Evolutionary conservation across 2,888 invertebrate genomes (phyloP).

Genomic region (Operophtera brumata): DNA sequence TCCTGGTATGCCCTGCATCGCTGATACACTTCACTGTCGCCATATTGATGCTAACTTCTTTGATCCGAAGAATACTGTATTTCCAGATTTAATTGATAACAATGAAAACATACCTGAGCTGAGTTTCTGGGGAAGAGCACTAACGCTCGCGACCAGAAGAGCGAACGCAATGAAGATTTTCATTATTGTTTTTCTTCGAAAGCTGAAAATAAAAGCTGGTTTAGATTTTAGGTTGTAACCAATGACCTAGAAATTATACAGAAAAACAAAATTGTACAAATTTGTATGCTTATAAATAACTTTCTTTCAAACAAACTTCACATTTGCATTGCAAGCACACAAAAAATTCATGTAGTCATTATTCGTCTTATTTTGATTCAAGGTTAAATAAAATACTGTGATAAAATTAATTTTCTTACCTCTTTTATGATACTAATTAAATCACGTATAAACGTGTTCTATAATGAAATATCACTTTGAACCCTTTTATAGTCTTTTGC

Average conservation of each 20-base stretch:
- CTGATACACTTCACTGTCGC: too few species aligned
- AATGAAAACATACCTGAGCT: slow-evolving; percentile 4
- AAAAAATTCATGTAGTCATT: too few species aligned
- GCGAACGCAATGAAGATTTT: slow-evolving; percentile 41
- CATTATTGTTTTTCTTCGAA: slow-evolving; percentile 41
- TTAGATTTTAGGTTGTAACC: not conserved
- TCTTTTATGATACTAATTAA: not conserved
- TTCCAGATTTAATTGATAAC: too few species aligned
- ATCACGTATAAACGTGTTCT: not conserved
- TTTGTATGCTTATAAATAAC: too few species aligned
- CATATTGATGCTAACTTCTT: too few species aligned
- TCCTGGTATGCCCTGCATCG: too few species aligned
- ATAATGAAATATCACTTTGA: not conserved
- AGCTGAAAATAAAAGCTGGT: slow-evolving; percentile 7
- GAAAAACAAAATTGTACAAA: too few species aligned
- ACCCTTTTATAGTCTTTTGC: not conserved
- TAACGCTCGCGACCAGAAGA: slow-evolving; percentile 43
- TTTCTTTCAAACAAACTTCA: too few species aligned
- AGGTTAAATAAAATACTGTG: too few species aligned
- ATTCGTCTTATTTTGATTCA: too few species aligned
- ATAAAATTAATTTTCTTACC: not conserved
- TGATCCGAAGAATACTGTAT: too few species aligned
- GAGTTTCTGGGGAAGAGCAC: slow-evolving; percentile 33
- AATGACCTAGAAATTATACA: not conserved
- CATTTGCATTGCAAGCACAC: too few species aligned